These are phyloP conservation scores for Selene dorsalis DNA, from an alignment of 2,797 vertebrate genomes.

Conservation along the genomic window DNA sequence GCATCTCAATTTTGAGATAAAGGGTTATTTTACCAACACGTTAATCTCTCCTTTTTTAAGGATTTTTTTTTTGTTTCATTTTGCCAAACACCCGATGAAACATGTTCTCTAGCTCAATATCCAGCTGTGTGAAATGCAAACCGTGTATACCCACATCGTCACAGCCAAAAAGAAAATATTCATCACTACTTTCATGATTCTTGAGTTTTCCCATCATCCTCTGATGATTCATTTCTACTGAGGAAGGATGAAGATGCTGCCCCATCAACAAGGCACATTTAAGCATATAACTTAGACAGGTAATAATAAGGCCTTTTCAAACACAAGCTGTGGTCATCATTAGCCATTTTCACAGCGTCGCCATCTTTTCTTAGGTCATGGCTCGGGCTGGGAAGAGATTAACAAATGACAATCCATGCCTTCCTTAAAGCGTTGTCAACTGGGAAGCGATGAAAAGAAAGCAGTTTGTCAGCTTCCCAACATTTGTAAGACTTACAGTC, in stretches of 20 bases:
- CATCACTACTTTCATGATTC: conserved; percentile 14
- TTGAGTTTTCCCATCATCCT: conserved; percentile 4
- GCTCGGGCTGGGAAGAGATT: too few relatives aligned
- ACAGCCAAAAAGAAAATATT: conserved; percentile 12
- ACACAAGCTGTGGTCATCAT: conserved; percentile 25
- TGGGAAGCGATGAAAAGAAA: too few relatives aligned
- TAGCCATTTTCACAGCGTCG: too few relatives aligned
- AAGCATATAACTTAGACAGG: conserved; percentile 26
- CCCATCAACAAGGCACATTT: conserved; percentile 70
- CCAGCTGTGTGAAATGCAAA: conserved; percentile 19
- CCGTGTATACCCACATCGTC: background rate
- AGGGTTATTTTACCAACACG: background rate
- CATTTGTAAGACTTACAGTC: too few relatives aligned
- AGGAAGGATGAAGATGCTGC: conserved; percentile 28
- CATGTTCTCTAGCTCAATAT: conserved; percentile 4
- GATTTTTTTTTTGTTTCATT: background rate
- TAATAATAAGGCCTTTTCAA: conserved; percentile 51
- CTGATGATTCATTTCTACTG: conserved; percentile 3
- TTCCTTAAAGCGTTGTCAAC: too few relatives aligned
- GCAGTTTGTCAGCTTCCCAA: too few relatives aligned
- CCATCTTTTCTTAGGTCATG: too few relatives aligned
- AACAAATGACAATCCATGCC: too few relatives aligned
- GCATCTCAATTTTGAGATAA: background rate
- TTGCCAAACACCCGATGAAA: background rate
- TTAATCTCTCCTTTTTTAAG: background rate